A percentile compares a stretch with the other conserved stretches of the same genome.
Conservation (phyloP, 2,888 invertebrate species). For the Euspilapteryx auroguttella region DNA sequence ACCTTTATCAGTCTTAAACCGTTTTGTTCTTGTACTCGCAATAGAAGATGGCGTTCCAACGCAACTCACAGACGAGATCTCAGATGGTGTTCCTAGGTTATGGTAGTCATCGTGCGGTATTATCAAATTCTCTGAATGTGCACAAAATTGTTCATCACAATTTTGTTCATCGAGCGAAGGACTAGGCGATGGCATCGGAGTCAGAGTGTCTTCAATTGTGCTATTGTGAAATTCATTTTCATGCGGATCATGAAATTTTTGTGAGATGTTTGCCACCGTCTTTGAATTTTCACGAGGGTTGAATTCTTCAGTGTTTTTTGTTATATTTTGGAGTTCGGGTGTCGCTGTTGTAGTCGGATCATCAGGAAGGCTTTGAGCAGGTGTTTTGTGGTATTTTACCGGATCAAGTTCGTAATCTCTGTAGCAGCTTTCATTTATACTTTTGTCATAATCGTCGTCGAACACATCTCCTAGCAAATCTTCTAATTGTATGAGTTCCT, state of each 20-base stretch:
- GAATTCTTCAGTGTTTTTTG: not conserved
- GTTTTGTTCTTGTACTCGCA: not conserved
- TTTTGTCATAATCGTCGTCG: no score
- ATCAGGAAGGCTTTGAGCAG: not conserved
- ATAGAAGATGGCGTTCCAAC: conserved; percentile 1
- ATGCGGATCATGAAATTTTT: no score
- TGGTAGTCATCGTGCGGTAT: not conserved
- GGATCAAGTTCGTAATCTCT: no score
- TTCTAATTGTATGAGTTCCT: conserved; percentile 1
- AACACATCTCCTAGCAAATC: conserved; percentile 1
- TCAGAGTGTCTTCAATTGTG: no score
- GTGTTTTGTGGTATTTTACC: not conserved
- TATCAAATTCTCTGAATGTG: not conserved
- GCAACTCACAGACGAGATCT: not conserved
- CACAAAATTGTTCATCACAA: not conserved
- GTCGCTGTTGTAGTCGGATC: not conserved
- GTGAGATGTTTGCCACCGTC: no score
- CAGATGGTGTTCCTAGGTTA: conserved; percentile 1
- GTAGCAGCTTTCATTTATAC: no score
- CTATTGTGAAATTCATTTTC: no score
- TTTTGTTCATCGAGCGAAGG: no score
- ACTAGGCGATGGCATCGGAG: no score
- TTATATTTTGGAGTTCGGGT: not conserved
- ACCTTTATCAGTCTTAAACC: conserved; percentile 1
- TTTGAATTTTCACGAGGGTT: no score